A percentile compares a stretch with the other conserved stretches of the same genome.
phyloP scores from a whole-genome alignment of 2,113 vertebrate species.

The Myocastor coypus region DNA sequence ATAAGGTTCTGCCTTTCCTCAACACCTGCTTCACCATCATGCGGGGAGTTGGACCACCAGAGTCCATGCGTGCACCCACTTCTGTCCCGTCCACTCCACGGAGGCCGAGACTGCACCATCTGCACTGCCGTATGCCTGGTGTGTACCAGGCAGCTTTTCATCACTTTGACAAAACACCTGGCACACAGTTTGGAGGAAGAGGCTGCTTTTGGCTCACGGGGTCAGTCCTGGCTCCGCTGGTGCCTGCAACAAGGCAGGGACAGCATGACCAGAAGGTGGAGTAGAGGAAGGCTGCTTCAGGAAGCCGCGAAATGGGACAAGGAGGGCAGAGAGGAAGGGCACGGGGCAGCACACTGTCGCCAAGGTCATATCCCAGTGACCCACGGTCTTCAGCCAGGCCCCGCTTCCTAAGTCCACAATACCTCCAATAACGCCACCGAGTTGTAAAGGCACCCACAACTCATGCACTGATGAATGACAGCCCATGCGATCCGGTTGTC shows the following conservation, averaged over 20 bases:
- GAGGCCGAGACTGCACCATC: neutral
- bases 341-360: neutral
- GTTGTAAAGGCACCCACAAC: neutral
- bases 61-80: fast-evolving
- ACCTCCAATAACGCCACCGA: neutral
- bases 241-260: too few species aligned
- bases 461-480: neutral
- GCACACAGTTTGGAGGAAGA: neutral
- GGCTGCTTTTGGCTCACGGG: neutral
- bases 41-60: too few species aligned
- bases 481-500: neutral
- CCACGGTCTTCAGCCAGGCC: neutral
- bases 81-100: neutral
- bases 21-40: neutral
- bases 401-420: neutral
- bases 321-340: neutral
- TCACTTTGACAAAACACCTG: neutral
- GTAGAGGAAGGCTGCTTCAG: neutral
- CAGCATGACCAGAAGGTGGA: neutral
- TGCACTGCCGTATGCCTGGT: neutral
- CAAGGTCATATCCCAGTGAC: neutral
- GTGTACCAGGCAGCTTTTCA: neutral
- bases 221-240: neutral
- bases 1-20: neutral
- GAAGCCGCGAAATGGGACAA: neutral